These are phyloP conservation scores for Tetramorium parvispinum DNA, from an alignment of 1,140 invertebrate species.

Conservation along the genomic window DNA sequence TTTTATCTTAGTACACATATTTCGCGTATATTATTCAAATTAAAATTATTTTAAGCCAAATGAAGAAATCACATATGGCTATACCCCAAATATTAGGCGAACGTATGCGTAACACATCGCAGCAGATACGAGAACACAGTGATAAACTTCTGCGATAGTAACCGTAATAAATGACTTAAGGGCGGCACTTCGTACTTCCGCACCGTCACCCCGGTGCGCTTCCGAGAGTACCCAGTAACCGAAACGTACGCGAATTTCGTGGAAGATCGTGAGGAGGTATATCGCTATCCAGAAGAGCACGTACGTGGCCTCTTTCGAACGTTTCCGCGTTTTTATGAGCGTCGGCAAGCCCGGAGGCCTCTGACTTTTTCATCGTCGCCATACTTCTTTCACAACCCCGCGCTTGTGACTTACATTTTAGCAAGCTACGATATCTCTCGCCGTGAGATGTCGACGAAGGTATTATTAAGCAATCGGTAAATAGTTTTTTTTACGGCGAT, in stretches of 20 bases:
- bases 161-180: slow-evolving; percentile 41
- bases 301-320: slow-evolving; percentile 53
- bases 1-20: neutral
- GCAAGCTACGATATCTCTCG: slow-evolving; percentile 7
- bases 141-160: slow-evolving; percentile 40
- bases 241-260: slow-evolving; percentile 48
- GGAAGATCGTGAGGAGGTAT: slow-evolving; percentile 29
- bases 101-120: neutral
- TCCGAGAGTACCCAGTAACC: slow-evolving; percentile 28
- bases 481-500: neutral
- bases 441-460: neutral
- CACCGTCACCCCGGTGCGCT: slow-evolving; percentile 27
- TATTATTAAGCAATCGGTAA: slow-evolving; percentile 10
- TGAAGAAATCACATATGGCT: neutral
- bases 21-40: neutral
- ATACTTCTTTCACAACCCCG: slow-evolving; percentile 38
- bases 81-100: neutral
- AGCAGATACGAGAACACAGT: neutral
- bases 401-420: neutral
- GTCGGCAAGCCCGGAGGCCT: slow-evolving; percentile 12
- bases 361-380: slow-evolving; percentile 51
- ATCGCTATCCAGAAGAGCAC: slow-evolving; percentile 34
- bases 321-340: slow-evolving; percentile 52
- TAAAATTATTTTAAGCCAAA: neutral
- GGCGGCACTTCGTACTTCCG: slow-evolving; percentile 34